phyloP scores from a whole-genome alignment of 64 coral and sea anemone species.

The Pocillopora damicornis region DNA sequence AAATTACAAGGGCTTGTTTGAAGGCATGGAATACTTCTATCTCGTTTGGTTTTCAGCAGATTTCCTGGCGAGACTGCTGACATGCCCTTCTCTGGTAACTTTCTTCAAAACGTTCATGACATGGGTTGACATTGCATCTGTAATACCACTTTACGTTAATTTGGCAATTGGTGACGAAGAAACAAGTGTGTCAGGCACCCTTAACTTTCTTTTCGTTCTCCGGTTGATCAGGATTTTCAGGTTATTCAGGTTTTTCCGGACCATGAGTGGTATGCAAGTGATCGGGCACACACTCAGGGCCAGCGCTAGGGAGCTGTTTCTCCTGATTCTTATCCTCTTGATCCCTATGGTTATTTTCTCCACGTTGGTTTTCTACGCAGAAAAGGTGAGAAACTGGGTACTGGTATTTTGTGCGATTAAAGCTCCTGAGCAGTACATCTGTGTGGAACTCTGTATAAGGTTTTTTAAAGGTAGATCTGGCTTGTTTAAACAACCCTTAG shows the following conservation, averaged over 20 bases:
- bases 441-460: background rate
- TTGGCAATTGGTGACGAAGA: background rate
- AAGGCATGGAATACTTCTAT: constrained; percentile 80
- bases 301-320: constrained; percentile 84
- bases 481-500: too few species aligned
- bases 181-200: background rate
- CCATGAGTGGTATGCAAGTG: constrained; percentile 99
- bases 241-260: constrained; percentile 94
- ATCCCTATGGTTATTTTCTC: constrained; percentile 99
- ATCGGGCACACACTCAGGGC: constrained; percentile 93
- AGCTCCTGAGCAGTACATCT: too few species aligned
- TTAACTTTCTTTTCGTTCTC: constrained; percentile 81
- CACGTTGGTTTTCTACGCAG: constrained; percentile 87
- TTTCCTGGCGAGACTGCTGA: constrained; percentile 63
- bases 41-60: constrained; percentile 88
- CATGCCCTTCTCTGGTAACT: constrained; percentile 51
- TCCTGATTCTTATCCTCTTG: constrained; percentile 77
- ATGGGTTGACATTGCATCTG: constrained; percentile 88
- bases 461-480: too few species aligned
- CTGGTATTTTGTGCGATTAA: too few species aligned
- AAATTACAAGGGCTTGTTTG: constrained; percentile 36
- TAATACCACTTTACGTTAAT: constrained; percentile 86
- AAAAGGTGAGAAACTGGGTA: constrained; percentile 44
- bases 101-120: constrained; percentile 88
- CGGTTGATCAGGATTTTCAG: constrained; percentile 93